Percentiles rank a stretch among this genome's conserved stretches.
These are phyloP conservation scores for Scalopus aquaticus DNA, from an alignment of 2,113 vertebrate species.

Conservation along the genomic window DNA sequence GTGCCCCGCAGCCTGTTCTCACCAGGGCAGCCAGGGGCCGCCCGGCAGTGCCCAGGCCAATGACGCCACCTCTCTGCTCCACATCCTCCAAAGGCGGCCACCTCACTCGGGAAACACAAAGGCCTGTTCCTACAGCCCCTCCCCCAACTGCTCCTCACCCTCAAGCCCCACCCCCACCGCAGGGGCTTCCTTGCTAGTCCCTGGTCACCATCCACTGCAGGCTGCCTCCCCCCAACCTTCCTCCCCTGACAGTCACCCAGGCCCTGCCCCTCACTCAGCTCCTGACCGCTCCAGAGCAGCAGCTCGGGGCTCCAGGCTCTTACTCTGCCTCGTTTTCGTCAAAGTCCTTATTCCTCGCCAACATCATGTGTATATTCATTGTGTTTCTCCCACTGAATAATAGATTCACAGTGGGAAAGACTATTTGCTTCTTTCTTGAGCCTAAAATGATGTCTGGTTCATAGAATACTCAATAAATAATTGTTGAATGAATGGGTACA, in stretches of 20 bases:
- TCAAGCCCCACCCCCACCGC: rapidly evolving
- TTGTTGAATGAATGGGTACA: neutral
- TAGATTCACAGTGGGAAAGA: no score
- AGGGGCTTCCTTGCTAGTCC: neutral
- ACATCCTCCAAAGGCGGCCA: neutral
- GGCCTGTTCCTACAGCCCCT: neutral
- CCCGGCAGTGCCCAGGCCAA: neutral
- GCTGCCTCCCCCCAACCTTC: neutral
- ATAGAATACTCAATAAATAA: neutral
- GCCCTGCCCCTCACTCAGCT: no score
- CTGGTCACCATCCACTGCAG: neutral
- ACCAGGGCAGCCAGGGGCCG: neutral
- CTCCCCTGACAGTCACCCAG: neutral
- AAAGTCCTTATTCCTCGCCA: neutral
- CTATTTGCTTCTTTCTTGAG: no score
- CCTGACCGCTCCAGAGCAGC: neutral
- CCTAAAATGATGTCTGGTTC: no score
- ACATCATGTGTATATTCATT: neutral
- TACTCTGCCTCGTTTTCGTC: neutral
- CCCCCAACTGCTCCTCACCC: neutral
- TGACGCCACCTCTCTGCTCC: neutral
- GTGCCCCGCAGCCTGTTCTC: neutral
- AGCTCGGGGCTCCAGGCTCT: neutral
- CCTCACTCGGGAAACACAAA: neutral
- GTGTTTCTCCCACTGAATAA: neutral